These are phyloP conservation scores for Ptiloglossa arizonensis DNA, from an alignment of 1,140 invertebrate genomes.

Conservation along the genomic window DNA sequence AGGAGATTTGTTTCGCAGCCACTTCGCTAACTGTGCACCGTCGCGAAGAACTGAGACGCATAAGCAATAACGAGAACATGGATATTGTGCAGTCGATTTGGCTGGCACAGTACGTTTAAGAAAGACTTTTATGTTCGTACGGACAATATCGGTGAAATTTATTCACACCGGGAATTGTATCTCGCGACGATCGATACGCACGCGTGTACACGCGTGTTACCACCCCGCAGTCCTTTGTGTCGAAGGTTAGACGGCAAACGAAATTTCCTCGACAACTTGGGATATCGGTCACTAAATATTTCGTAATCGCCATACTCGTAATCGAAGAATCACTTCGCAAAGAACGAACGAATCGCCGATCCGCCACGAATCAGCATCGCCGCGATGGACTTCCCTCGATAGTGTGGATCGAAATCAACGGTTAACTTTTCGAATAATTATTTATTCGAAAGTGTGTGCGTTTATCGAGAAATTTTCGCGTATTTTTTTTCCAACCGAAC, in stretches of 20 bases:
- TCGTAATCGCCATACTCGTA: no score
- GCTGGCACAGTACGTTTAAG: conserved; percentile 33
- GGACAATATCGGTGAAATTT: conserved; percentile 40
- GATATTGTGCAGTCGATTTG: conserved; percentile 35
- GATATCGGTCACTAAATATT: conserved; percentile 49
- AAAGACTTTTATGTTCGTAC: conserved; percentile 39
- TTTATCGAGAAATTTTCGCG: no score
- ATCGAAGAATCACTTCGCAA: no score
- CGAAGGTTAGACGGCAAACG: conserved; percentile 1
- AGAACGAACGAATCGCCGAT: no score
- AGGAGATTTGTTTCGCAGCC: conserved; percentile 27
- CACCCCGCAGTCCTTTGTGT: background rate
- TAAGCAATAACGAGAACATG: conserved; percentile 35
- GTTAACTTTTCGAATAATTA: no score
- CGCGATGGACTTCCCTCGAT: no score
- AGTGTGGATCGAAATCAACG: no score
- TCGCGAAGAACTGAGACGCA: background rate
- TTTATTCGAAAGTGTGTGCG: no score
- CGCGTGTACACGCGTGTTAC: conserved; percentile 4
- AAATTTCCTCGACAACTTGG: background rate
- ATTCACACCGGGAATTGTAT: conserved; percentile 37
- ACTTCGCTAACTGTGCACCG: background rate
- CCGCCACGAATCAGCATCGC: no score
- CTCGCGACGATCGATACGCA: conserved; percentile 34
- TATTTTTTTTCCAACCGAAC: no score